Conservation (phyloP, 2,113 vertebrate genomes). For the Pholis gunnellus region DNA sequence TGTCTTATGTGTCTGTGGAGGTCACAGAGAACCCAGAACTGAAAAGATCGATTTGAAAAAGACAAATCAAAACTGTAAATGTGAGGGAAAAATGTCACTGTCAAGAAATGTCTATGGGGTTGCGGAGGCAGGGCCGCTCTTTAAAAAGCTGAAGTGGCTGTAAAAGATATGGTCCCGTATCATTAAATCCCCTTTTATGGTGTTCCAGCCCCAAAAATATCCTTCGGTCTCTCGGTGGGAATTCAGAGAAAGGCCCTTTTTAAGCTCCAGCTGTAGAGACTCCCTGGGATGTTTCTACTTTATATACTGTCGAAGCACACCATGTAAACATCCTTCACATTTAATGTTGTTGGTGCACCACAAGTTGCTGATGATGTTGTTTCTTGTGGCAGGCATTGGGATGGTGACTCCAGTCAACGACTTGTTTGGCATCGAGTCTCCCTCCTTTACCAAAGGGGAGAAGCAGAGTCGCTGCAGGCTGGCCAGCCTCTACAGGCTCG, state of each 20-base stretch:
- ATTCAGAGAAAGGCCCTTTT: constrained; percentile 51
- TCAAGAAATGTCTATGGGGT: constrained; percentile 34
- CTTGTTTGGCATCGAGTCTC: constrained; percentile 88
- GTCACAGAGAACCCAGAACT: constrained; percentile 15
- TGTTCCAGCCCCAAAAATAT: constrained; percentile 60
- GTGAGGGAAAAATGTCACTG: constrained; percentile 35
- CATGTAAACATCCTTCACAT: constrained; percentile 31
- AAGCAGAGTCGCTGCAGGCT: constrained; percentile 93
- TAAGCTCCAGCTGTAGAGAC: constrained; percentile 34
- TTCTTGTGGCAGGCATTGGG: constrained; percentile 85
- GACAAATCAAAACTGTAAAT: constrained; percentile 34
- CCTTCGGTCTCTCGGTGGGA: constrained; percentile 34
- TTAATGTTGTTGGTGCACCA: constrained; percentile 2
- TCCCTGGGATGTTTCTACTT: constrained; percentile 43
- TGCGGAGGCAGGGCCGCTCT: constrained; percentile 17
- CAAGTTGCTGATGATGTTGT: constrained; percentile 22
- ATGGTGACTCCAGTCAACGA: constrained; percentile 94
- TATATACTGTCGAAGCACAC: constrained; percentile 16
- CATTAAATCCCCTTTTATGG: constrained; percentile 71
- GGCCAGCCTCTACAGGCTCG: constrained; percentile 91
- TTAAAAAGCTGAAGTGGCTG: constrained; percentile 54
- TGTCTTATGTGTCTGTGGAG: constrained; percentile 14
- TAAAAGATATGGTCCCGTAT: constrained; percentile 54
- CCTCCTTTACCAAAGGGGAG: constrained; percentile 91
- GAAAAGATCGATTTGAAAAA: constrained; percentile 15